Percentiles rank a stretch among this genome's conserved stretches.
Evolutionary conservation across 2,888 invertebrate species (phyloP).

Genomic region (Eristalis arbustorum): DNA sequence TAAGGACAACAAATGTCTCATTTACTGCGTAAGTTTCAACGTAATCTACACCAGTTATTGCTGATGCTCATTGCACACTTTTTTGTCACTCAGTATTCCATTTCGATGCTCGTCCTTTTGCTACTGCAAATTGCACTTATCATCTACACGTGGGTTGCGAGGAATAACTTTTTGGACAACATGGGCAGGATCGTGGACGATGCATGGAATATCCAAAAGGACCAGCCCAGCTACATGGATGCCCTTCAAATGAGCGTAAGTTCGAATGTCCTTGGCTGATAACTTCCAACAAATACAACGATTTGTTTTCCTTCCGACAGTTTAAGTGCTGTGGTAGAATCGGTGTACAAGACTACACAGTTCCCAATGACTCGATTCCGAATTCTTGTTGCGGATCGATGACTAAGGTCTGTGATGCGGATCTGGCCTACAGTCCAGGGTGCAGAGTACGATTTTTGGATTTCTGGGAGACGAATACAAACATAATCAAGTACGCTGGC

Average conservation of each 20-base stretch:
- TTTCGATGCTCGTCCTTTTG: slow-evolving; percentile 86
- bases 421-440: slow-evolving; percentile 71
- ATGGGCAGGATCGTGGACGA: slow-evolving; percentile 82
- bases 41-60: background rate
- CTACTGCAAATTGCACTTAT: slow-evolving; percentile 87
- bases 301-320: slow-evolving; percentile 54
- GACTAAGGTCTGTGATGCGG: slow-evolving; percentile 65
- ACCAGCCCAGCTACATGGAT: slow-evolving; percentile 74
- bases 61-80: background rate
- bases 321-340: slow-evolving; percentile 76
- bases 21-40: slow-evolving; percentile 85
- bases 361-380: slow-evolving; percentile 68
- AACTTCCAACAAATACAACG: background rate
- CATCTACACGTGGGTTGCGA: slow-evolving; percentile 85
- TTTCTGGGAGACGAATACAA: slow-evolving; percentile 75
- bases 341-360: slow-evolving; percentile 71
- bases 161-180: slow-evolving; percentile 81
- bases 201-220: slow-evolving; percentile 75
- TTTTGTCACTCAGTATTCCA: slow-evolving; percentile 83
- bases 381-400: slow-evolving; percentile 76
- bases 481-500: slow-evolving; percentile 84
- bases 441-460: slow-evolving; percentile 78
- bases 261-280: slow-evolving; percentile 13
- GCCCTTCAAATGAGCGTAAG: slow-evolving; percentile 75
- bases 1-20: slow-evolving; percentile 92